These are phyloP conservation scores for Eupithecia pulchellata DNA, from an alignment of 2,888 invertebrate genomes.

Conservation along the genomic window DNA sequence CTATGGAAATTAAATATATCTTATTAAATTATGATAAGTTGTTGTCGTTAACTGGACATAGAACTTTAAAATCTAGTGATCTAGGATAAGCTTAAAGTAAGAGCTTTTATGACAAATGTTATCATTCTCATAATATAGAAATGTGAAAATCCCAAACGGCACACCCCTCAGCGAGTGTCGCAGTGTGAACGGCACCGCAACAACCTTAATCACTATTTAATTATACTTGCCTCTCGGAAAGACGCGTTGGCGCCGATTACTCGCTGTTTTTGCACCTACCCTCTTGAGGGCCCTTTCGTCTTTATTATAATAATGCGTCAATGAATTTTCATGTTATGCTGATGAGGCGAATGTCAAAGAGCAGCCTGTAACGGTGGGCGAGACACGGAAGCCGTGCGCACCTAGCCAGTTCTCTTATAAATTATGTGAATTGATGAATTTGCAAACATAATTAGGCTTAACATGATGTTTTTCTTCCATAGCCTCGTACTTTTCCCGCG, in stretches of 20 bases:
- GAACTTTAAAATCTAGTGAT: not conserved
- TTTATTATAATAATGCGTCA: conserved; percentile 44
- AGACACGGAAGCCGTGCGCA: not conserved
- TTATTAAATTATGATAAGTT: not conserved
- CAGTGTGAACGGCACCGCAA: conserved; percentile 50
- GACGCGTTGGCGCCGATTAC: conserved; percentile 65
- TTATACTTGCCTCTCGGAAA: conserved; percentile 72
- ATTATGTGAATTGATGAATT: not conserved
- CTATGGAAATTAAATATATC: not conserved
- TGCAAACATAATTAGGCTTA: not conserved
- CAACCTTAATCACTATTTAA: conserved; percentile 78
- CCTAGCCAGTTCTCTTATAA: not conserved
- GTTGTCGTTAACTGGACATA: not conserved
- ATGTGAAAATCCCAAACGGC: not conserved
- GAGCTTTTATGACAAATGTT: not conserved
- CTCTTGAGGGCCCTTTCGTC: conserved; percentile 40
- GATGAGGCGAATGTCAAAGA: conserved; percentile 25
- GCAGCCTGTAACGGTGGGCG: not conserved
- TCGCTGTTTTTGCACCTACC: conserved; percentile 65
- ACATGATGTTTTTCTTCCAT: not conserved
- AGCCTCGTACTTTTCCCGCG: not conserved
- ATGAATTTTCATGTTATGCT: conserved; percentile 42
- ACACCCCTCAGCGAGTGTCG: conserved; percentile 15
- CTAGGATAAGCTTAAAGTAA: not conserved
- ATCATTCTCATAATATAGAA: not conserved